Conservation (phyloP, 2,888 invertebrate species). For the Calameuta pallipes region DNA sequence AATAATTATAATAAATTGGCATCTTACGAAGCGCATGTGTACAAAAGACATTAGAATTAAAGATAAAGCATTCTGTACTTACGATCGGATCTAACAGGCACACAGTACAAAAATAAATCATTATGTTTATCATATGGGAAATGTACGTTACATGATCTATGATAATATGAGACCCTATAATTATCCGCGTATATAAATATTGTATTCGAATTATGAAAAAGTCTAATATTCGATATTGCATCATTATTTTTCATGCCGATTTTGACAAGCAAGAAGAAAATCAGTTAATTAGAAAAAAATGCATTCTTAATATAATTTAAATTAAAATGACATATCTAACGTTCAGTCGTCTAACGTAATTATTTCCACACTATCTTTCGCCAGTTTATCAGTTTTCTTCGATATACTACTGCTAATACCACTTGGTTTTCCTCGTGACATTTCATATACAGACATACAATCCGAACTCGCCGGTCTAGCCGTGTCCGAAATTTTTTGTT, state of each 20-base stretch:
- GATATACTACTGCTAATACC: constrained; percentile 23
- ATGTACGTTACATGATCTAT: not conserved
- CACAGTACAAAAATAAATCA: not conserved
- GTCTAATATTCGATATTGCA: not conserved
- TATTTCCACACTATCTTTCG: constrained; percentile 56
- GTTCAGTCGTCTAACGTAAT: constrained; percentile 60
- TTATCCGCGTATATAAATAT: not conserved
- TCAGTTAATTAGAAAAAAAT: not conserved
- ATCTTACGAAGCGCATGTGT: not conserved
- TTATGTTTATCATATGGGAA: not conserved
- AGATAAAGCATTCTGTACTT: not conserved
- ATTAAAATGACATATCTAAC: not conserved
- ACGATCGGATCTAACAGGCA: not conserved
- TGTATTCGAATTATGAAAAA: not conserved
- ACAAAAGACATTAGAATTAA: not conserved
- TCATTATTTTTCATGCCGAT: not conserved
- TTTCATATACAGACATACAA: constrained; percentile 48
- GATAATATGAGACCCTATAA: not conserved
- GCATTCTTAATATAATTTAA: not conserved
- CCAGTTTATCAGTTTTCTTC: constrained; percentile 46
- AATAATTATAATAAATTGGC: not conserved
- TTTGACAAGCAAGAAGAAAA: not conserved
- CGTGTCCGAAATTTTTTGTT: constrained; percentile 45
- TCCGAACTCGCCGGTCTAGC: constrained; percentile 41
- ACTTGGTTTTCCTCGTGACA: constrained; percentile 39